A percentile compares a stretch with the other conserved stretches of the same genome.
Conservation (phyloP, 2,113 vertebrate genomes). For the Syngnathus scovelli region DNA sequence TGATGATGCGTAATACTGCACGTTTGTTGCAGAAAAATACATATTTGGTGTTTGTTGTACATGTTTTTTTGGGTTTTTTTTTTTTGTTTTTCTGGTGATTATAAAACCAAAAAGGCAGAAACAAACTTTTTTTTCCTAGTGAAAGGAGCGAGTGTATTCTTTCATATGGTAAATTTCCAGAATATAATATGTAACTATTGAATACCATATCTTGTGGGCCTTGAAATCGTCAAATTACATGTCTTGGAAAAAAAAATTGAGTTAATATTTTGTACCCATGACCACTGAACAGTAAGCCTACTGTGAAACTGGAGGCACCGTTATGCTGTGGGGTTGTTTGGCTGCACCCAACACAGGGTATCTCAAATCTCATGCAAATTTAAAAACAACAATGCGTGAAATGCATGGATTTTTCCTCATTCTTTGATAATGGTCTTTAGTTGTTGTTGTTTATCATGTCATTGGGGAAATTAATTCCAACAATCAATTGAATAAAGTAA, state of each 20-base stretch:
- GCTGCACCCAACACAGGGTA: background rate
- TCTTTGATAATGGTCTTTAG: background rate
- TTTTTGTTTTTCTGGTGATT: background rate
- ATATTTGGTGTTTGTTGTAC: background rate
- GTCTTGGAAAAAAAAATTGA: background rate
- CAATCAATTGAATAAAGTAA: conserved; percentile 48
- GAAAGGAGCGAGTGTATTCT: too few species aligned
- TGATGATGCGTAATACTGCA: conserved; percentile 15
- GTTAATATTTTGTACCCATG: background rate
- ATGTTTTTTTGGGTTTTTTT: too few species aligned
- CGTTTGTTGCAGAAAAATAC: conserved; percentile 3
- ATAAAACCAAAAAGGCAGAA: too few species aligned
- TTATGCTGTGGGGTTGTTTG: background rate
- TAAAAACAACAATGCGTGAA: background rate
- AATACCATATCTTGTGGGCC: too few species aligned
- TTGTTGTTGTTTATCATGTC: conserved; percentile 53
- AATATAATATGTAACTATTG: too few species aligned
- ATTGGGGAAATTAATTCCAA: conserved; percentile 53
- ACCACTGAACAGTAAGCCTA: background rate
- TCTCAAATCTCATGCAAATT: background rate
- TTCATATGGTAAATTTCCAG: too few species aligned
- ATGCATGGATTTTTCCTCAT: background rate
- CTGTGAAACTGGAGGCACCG: background rate
- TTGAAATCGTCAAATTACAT: too few species aligned
- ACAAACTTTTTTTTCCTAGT: too few species aligned